Evolutionary conservation across 2,888 invertebrate species (phyloP), one percentile per base, ranked within the genome.

Genomic region (Drosophila aldrichi): DNA sequence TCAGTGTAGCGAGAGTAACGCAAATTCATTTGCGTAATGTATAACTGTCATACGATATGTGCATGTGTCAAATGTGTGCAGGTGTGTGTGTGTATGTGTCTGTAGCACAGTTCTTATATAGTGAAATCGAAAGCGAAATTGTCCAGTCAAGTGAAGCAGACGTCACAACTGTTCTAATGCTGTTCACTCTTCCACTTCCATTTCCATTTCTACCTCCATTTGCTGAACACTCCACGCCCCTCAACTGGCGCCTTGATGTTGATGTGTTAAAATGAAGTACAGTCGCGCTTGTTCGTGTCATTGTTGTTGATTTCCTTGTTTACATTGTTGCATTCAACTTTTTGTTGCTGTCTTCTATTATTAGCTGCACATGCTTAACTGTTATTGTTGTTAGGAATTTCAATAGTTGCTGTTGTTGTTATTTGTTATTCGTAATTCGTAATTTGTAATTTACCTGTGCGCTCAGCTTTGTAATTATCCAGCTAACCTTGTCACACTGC

Each of bases 401-500:
- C 56, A 55, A 20, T 51, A 59, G 16, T 7, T 38, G 16, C 49
- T 62, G 54, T 63, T 77, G 67, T 46, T 8, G 22, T 9, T 16
- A 10, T 61, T 62, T 58, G 54, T 36, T 49, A 16, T 56, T 55
- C 41, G 51, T 36, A 36, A 51, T 54, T 56, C 43, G 51, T 36
- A 36, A 52, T 55, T 67, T 84, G 74, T 75, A 74, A 73, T 82
- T 82, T 81, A 84, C 79, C 88, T 79, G 82, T 70, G 70, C 75
- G 63, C 82, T 81, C 81, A 82, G 68, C 79, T 81, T 73, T 73
- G 75, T 81, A 84, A 84, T 87, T 84, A 84, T 84, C 78, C 70
- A 76, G 78, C 65, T 61, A 82, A 87, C 84, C 84, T 87, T 82
- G 84, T 79, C 68, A 74, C 74, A 79, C 48, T 70, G 81, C 78